phyloP scores from a whole-genome alignment of 2,888 invertebrate species.

The Ctena decussata region DNA sequence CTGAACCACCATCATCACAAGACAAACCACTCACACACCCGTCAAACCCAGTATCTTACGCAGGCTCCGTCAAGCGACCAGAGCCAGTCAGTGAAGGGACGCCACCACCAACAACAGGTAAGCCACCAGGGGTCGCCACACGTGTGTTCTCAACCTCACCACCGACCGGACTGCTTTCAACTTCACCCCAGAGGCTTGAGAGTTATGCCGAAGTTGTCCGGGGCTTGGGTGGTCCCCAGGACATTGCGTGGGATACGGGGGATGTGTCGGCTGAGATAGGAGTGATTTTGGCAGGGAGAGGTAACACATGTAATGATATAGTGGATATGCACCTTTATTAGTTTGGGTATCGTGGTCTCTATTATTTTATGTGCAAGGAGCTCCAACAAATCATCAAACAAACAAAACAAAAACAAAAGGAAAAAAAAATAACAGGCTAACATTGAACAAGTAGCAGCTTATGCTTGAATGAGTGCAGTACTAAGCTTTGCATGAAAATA shows the following conservation, averaged over 20 bases:
- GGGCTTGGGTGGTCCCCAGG: slow-evolving; percentile 78
- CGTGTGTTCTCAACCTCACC: slow-evolving; percentile 24
- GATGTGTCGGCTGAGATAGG: slow-evolving; percentile 66
- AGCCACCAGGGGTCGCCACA: slow-evolving; percentile 68
- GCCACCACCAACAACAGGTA: slow-evolving; percentile 76
- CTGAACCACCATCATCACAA: slow-evolving; percentile 64
- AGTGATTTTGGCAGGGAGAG: slow-evolving; percentile 76
- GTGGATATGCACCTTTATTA: not conserved
- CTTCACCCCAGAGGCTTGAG: slow-evolving; percentile 63
- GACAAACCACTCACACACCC: slow-evolving; percentile 79
- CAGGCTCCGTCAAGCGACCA: slow-evolving; percentile 72
- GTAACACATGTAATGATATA: slow-evolving; percentile 53
- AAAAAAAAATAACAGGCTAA: no score
- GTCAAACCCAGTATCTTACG: slow-evolving; percentile 73
- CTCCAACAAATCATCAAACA: not conserved
- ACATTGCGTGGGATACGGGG: slow-evolving; percentile 62
- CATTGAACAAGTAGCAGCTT: no score
- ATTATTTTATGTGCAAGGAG: not conserved
- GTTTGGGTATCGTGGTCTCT: not conserved
- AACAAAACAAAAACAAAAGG: no score
- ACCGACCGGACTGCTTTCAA: slow-evolving; percentile 30
- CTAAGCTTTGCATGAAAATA: no score
- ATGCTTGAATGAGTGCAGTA: no score
- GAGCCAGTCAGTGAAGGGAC: slow-evolving; percentile 59
- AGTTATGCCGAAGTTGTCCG: slow-evolving; percentile 82